Evolutionary conservation across 1,140 invertebrate species (phyloP), one percentile per base, ranked within the genome.

Genomic region (Potamilus streckersoni): DNA sequence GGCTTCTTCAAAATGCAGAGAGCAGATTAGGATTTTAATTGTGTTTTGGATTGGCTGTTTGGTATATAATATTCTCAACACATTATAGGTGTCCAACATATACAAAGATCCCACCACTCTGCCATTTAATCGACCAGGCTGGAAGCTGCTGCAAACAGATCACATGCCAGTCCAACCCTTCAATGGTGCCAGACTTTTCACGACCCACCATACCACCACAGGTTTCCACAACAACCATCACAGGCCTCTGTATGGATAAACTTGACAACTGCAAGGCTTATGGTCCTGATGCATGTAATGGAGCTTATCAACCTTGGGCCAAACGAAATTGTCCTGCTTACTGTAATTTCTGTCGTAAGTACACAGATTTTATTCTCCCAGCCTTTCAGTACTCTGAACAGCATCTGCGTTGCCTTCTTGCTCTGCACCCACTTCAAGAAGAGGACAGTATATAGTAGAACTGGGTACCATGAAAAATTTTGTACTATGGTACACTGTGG

Each of bases 181-280:
- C 31, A 56, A 23, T 27, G 74, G 74, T 19, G 15, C 20, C 56
- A 20, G 11, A 8, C 38, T 70, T n/a, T 17, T 73, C 15, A 69
- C 74, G 57, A 17, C 15, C 58, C 13, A 59, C 20, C n/a, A 69
- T 60, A 23, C 57, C 57, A 6, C 63, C 69, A 19, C 67, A 74
- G 27, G 27, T 27, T 57, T 23, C 58, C 57, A 79, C 70, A 27
- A 55, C 70, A 55, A 57, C 67, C 68, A 14, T 69, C 56, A 17
- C 16, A 63, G 19, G 73, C 69, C 61, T 63, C 55, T 84, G 83
- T 57, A 23, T 61, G 15, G 83, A 84, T 69, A 74, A 70, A 20
- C 63, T 81, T 6, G 70, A 80, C 64, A 84, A 82, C 74, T 84
- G 83, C 63, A 59, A 23, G 11, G 69, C 67, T 14, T 82, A 84